Evolutionary conservation across 2,888 invertebrate genomes (phyloP).

Genomic region (Tenthredo distinguenda): DNA sequence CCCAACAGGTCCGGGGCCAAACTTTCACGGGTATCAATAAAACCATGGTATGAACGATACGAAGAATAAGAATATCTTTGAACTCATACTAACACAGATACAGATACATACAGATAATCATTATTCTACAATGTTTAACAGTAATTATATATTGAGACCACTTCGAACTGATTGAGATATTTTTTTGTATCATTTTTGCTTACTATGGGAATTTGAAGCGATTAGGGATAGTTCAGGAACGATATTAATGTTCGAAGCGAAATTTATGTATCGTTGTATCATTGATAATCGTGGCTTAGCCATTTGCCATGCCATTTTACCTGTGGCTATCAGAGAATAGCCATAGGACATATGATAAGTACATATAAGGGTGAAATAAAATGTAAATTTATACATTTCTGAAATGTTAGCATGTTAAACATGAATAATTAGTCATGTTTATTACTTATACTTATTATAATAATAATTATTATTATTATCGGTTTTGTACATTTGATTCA

Average conservation of each 20-base stretch:
- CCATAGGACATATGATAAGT: background rate
- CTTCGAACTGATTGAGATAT: background rate
- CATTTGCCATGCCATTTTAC: background rate
- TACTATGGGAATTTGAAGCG: background rate
- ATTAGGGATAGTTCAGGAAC: background rate
- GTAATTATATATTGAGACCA: background rate
- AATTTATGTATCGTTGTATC: background rate
- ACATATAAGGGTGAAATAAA: background rate
- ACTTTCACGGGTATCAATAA: background rate
- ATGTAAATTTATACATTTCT: conserved; percentile 9
- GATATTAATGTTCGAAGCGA: background rate
- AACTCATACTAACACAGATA: background rate
- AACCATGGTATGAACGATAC: background rate
- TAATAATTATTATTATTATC: background rate
- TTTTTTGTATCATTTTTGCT: background rate
- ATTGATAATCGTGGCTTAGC: background rate
- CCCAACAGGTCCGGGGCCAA: background rate
- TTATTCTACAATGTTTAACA: background rate
- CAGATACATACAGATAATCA: background rate
- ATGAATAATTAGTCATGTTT: background rate
- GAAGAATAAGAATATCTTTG: background rate
- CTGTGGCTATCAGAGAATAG: background rate
- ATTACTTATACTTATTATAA: background rate
- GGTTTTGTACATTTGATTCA: background rate
- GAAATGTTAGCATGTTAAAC: conserved; percentile 26